Conservation (phyloP, 2,888 invertebrate species). For the Monopis laevigella region DNA sequence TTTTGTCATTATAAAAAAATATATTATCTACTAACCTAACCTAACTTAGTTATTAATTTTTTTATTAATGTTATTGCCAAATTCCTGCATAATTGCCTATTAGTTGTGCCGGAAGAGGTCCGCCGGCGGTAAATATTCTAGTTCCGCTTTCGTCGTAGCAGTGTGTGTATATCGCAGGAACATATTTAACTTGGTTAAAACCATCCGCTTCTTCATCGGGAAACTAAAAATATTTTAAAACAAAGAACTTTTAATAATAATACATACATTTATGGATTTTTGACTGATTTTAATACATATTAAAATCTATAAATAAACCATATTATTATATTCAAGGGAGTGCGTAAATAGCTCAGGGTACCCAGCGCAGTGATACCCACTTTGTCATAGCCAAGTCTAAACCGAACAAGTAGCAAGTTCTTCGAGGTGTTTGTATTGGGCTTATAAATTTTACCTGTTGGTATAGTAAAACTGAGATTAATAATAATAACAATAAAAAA, state of each 20-base stretch:
- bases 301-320: too few species aligned
- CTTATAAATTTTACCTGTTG: too few species aligned
- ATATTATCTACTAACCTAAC: neutral
- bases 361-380: too few species aligned
- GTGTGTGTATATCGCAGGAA: constrained; percentile 95
- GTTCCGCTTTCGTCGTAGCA: constrained; percentile 94
- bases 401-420: too few species aligned
- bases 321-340: too few species aligned
- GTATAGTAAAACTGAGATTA: too few species aligned
- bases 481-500: too few species aligned
- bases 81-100: constrained; percentile 95
- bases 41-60: neutral
- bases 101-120: constrained; percentile 90
- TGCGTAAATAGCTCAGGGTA: too few species aligned
- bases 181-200: constrained; percentile 86
- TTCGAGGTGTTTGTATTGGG: too few species aligned
- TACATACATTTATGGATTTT: too few species aligned
- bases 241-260: neutral
- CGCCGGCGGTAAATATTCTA: constrained; percentile 92
- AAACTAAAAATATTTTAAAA: constrained; percentile 70
- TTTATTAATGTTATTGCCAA: constrained; percentile 75
- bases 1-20: neutral
- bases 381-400: too few species aligned
- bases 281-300: too few species aligned
- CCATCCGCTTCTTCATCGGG: constrained; percentile 88